These are phyloP conservation scores for Coreius guichenoti DNA, from an alignment of 2,797 vertebrate genomes.

Conservation along the genomic window DNA sequence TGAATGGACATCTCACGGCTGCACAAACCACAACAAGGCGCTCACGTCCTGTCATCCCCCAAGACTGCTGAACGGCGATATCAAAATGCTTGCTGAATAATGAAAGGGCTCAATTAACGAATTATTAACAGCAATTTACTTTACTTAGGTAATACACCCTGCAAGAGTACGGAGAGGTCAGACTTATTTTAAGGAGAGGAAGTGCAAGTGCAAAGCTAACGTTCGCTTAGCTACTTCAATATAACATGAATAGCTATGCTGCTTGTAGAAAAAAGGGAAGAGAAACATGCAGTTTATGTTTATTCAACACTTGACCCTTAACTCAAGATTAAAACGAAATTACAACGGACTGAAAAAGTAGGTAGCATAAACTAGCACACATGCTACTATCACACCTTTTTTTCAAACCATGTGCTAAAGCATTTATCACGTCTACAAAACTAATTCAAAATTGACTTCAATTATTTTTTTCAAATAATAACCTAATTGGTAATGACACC, in stretches of 20 bases:
- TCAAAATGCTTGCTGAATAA: slow-evolving; percentile 60
- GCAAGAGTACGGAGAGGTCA: not conserved
- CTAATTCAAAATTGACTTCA: not conserved
- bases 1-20: slow-evolving; percentile 27
- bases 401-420: not conserved
- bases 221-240: slow-evolving; percentile 4
- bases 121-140: slow-evolving; percentile 63
- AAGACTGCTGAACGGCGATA: slow-evolving; percentile 44
- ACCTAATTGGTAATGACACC: not conserved
- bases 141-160: slow-evolving; percentile 48
- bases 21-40: slow-evolving; percentile 41
- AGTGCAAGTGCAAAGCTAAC: not conserved
- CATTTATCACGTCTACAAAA: not conserved
- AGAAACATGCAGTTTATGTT: not conserved
- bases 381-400: not conserved
- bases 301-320: not conserved
- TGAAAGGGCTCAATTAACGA: slow-evolving; percentile 62
- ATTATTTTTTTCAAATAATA: not conserved
- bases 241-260: not conserved
- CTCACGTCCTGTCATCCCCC: slow-evolving; percentile 33
- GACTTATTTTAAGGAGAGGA: slow-evolving; percentile 23
- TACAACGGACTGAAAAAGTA: not conserved
- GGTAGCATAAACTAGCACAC: not conserved
- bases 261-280: not conserved
- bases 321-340: not conserved